Conservation (phyloP, 1,140 invertebrate species). For the Mesaphorura yosii region DNA sequence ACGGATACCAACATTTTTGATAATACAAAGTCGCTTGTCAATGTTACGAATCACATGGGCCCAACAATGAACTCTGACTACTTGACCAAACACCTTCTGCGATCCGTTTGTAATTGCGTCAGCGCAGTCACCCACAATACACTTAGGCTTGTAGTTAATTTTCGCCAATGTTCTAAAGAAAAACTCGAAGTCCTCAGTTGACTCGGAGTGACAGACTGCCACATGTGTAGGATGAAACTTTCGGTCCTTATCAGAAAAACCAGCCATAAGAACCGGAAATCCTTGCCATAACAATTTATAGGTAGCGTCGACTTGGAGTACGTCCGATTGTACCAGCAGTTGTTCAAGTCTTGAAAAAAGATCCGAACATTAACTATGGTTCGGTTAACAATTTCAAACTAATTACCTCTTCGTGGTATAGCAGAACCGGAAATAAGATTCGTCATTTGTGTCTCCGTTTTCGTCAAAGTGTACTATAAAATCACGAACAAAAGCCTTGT, state of each 20-base stretch:
- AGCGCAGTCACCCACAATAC: not conserved
- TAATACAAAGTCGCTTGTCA: not conserved
- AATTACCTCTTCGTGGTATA: too few species aligned
- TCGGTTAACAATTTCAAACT: too few species aligned
- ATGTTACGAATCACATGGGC: slow-evolving; percentile 1
- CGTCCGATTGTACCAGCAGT: too few species aligned
- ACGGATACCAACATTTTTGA: not conserved
- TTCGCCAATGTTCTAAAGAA: not conserved
- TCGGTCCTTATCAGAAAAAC: not conserved
- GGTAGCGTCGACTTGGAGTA: too few species aligned
- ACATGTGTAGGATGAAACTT: not conserved
- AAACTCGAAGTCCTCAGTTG: not conserved
- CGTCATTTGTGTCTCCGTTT: too few species aligned
- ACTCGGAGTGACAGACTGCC: not conserved
- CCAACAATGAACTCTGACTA: not conserved
- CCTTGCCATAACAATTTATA: too few species aligned
- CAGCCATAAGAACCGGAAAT: not conserved
- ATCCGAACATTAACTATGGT: too few species aligned
- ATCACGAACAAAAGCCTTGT: too few species aligned
- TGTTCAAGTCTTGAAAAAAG: too few species aligned
- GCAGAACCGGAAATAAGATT: too few species aligned
- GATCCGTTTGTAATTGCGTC: not conserved
- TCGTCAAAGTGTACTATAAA: too few species aligned
- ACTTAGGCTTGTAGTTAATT: not conserved
- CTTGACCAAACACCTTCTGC: not conserved